Evolutionary conservation across 1,140 invertebrate species (phyloP), one percentile per base, ranked within the genome.

Genomic region (Lepidurus apus): DNA sequence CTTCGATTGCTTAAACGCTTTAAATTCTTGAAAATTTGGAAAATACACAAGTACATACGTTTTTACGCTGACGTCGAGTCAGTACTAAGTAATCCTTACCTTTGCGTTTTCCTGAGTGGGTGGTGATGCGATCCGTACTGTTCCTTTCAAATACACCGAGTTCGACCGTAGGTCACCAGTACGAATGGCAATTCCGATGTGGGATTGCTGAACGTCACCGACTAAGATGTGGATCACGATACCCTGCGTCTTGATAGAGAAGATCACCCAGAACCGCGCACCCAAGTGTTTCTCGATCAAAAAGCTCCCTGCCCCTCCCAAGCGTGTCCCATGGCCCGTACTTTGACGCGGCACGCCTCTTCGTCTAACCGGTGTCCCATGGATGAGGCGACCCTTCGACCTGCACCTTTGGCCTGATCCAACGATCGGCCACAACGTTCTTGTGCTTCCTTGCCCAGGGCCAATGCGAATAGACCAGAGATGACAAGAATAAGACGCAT

Each of bases 321-420:
- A 13, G 17, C 21, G 4, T 65, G 53, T 65, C 13, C 53, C 53
- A 7, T 65, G 17, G 17, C 9, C 9, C 13, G 53, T 17, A 65
- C 53, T 65, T 9, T 21, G 53, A 13, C 5, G 13, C 53, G 53
- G 53, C 53, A 65, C 53, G 53, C 53, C 53, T 65, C 21, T 65
- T 65, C 53, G 53, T 65, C 53, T 17, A n/a, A 65, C 21, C 53
- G 21, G 21, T 65, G 53, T 65, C 53, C 53, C 53, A 65, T 17
- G 53, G 53, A 65, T 13, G 53, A 65, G 53, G 7, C 53, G 53
- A 65, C 53, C 53, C 53, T 65, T 65, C 53, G 53, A 65, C 53
- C 53, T 7, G 53, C 53, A 65, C 53, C 53, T 65, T 65, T 65
- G 53, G 53, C 53, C 53, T 65, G 53, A 65, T 65, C 53, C 53